Conservation (phyloP, 2,113 vertebrate genomes). For the Orientallactaga bullata region DNA sequence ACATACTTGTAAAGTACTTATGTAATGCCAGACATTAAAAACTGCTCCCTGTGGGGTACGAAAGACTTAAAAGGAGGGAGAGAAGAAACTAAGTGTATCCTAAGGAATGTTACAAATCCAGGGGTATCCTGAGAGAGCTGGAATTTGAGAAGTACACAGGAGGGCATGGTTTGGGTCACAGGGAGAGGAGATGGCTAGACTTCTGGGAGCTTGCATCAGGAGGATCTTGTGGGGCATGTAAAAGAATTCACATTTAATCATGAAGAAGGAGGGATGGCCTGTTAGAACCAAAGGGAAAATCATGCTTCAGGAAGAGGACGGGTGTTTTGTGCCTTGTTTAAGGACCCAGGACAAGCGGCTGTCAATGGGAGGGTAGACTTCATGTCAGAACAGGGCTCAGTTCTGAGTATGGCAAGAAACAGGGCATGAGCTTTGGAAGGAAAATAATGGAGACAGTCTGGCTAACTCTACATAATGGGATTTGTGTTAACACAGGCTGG, state of each 20-base stretch:
- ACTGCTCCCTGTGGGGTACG: neutral
- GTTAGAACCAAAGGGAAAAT: neutral
- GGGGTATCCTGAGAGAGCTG: neutral
- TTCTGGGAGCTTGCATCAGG: neutral
- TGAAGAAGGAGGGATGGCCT: neutral
- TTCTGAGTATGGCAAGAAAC: rapidly evolving
- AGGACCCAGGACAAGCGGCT: neutral
- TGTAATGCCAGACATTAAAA: neutral
- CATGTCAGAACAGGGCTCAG: neutral
- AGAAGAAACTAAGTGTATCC: neutral
- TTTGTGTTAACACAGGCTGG: neutral
- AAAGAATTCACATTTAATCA: neutral
- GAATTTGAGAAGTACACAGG: neutral
- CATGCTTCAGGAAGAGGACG: neutral
- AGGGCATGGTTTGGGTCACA: rapidly evolving
- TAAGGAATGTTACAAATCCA: neutral
- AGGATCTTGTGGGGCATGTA: neutral
- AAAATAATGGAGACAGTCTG: neutral
- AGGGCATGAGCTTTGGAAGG: neutral
- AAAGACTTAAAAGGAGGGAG: neutral
- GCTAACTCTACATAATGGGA: neutral
- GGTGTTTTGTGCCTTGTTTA: neutral
- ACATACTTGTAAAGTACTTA: neutral
- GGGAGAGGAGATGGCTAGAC: too few species aligned
- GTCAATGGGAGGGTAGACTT: too few species aligned